phyloP scores from a whole-genome alignment of 2,113 vertebrate genomes.

The Cavia aperea region DNA sequence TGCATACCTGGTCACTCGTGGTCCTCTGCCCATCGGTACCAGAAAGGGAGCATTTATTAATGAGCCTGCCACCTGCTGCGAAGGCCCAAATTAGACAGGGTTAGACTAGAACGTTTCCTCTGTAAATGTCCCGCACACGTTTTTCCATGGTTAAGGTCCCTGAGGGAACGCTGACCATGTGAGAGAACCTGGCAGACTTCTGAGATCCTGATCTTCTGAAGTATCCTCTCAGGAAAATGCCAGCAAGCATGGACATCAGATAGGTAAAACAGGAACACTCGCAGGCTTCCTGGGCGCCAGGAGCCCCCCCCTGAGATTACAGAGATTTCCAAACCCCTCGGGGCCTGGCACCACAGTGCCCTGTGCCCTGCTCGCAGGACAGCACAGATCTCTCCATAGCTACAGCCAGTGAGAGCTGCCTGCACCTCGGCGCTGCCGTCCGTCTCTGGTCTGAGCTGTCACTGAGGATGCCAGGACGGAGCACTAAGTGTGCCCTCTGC shows the following conservation, averaged over 20 bases:
- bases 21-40: neutral
- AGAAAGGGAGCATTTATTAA: neutral
- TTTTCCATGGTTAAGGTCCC: neutral
- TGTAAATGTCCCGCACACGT: neutral
- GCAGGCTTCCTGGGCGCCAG: neutral
- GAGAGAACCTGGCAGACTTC: neutral
- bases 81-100: neutral
- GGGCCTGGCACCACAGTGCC: neutral
- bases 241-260: neutral
- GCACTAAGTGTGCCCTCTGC: rapidly evolving
- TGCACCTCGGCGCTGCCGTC: neutral
- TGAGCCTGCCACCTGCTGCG: neutral
- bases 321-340: neutral
- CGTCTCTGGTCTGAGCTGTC: neutral
- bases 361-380: neutral
- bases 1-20: neutral
- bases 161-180: neutral
- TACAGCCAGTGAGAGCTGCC: neutral
- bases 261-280: neutral
- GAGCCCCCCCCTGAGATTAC: neutral
- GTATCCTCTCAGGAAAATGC: neutral
- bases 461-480: neutral
- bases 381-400: neutral
- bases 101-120: neutral
- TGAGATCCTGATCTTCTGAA: neutral